phyloP scores from a whole-genome alignment of 2,888 invertebrate species.

The Drosophila subquinaria region DNA sequence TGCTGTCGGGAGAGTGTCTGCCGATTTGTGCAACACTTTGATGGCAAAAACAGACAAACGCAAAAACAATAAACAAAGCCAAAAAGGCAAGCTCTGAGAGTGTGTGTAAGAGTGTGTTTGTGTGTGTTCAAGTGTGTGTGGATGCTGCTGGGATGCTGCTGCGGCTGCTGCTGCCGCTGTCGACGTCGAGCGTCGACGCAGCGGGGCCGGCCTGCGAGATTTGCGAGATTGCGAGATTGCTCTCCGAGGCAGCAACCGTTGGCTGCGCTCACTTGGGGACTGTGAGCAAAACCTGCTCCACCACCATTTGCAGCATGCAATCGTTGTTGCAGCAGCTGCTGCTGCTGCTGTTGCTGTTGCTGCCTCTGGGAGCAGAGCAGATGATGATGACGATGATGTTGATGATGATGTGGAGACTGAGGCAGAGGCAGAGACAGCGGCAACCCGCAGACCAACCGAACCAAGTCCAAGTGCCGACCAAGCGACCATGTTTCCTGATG shows the following conservation, averaged over 20 bases:
- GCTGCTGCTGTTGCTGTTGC: slow-evolving; percentile 41
- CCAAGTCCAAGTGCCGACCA: slow-evolving; percentile 47
- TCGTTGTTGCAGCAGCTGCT: slow-evolving; percentile 50
- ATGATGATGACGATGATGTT: slow-evolving; percentile 6
- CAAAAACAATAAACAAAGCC: slow-evolving; percentile 74
- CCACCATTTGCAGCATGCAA: slow-evolving; percentile 78
- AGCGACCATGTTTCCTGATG: slow-evolving; percentile 85
- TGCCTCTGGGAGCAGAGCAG: slow-evolving; percentile 39
- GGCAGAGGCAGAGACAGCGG: slow-evolving; percentile 26
- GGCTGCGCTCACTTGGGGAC: slow-evolving; percentile 64
- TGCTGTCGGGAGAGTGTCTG: slow-evolving; percentile 60
- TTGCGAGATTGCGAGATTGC: slow-evolving; percentile 47
- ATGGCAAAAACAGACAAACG: slow-evolving; percentile 62
- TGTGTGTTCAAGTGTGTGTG: slow-evolving; percentile 31
- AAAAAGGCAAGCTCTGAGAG: slow-evolving; percentile 38
- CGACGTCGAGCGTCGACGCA: slow-evolving; percentile 52
- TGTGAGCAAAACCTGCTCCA: slow-evolving; percentile 70
- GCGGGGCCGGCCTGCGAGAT: slow-evolving; percentile 56
- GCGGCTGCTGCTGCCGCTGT: slow-evolving; percentile 24
- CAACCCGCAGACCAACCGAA: slow-evolving; percentile 56
- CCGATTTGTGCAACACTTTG: slow-evolving; percentile 82
- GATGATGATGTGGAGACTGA: slow-evolving; percentile 15
- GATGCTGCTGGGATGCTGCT: slow-evolving; percentile 38
- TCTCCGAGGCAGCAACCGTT: slow-evolving; percentile 58
- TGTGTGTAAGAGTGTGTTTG: slow-evolving; percentile 25